phyloP scores from a whole-genome alignment of 2,888 invertebrate species.

The Kuschelorhynchus macadamiae region DNA sequence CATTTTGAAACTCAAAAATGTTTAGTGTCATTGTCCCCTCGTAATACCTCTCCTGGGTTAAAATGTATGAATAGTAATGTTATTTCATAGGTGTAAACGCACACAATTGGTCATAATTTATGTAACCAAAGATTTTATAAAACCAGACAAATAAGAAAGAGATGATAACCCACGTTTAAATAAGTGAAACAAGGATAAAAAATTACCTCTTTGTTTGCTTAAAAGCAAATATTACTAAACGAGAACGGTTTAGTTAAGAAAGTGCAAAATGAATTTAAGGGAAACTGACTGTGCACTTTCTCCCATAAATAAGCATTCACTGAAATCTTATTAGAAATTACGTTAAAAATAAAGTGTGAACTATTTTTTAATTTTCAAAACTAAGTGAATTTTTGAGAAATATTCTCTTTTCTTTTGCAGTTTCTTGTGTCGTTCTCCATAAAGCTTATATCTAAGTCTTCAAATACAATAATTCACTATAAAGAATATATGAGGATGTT shows the following conservation, averaged over 20 bases:
- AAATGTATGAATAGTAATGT: no score
- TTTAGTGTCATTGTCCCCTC: no score
- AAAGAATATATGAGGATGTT: no score
- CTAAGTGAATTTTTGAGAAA: no score
- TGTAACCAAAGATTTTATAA: not conserved
- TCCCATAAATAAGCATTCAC: constrained; percentile 5
- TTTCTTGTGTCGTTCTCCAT: no score
- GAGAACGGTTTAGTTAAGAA: constrained; percentile 10
- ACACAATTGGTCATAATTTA: not conserved
- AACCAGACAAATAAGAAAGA: not conserved
- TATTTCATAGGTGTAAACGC: constrained; percentile 16
- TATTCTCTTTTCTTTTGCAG: no score
- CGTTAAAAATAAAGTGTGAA: constrained; percentile 13
- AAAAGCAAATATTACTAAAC: constrained; percentile 2
- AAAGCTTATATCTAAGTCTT: no score
- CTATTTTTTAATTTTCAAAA: constrained; percentile 4
- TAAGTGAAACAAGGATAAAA: constrained; percentile 2
- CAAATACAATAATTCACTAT: no score
- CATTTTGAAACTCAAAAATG: no score
- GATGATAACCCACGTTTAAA: not conserved
- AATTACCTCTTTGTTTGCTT: not conserved
- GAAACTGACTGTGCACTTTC: constrained; percentile 21
- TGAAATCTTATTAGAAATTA: constrained; percentile 22
- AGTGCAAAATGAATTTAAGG: constrained; percentile 19
- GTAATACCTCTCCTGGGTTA: no score